Evolutionary conservation across 2,888 invertebrate species (phyloP).

Genomic region (Amphipyra tragopoginis): DNA sequence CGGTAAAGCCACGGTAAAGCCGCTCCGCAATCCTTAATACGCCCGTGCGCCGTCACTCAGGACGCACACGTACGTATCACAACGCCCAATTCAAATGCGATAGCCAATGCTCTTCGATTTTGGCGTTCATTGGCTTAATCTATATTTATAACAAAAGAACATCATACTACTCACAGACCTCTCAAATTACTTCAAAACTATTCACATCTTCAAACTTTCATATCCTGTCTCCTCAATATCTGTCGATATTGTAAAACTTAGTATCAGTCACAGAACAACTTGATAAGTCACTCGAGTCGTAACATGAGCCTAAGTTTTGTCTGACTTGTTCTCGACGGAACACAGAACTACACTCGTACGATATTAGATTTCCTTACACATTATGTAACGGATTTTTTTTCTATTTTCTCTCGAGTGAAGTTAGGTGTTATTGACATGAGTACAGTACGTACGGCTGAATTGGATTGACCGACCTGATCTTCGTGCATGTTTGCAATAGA

Average conservation of each 20-base stretch:
- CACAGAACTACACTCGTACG: constrained; percentile 26
- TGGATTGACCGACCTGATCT: too few species aligned
- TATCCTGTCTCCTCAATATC: constrained; percentile 25
- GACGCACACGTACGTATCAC: too few species aligned
- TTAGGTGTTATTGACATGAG: too few species aligned
- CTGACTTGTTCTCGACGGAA: constrained; percentile 46
- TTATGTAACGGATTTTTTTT: constrained; percentile 27
- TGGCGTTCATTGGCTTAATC: too few species aligned
- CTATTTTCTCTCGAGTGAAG: background rate
- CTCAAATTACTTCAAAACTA: constrained; percentile 19
- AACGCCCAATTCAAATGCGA: too few species aligned
- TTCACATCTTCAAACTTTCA: constrained; percentile 17
- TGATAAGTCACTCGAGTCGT: constrained; percentile 24
- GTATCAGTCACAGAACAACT: constrained; percentile 7
- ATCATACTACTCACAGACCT: constrained; percentile 1
- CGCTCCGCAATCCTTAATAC: too few species aligned
- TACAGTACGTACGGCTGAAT: too few species aligned
- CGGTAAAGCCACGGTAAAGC: too few species aligned
- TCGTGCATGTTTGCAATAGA: too few species aligned
- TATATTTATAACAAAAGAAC: too few species aligned
- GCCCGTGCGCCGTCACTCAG: too few species aligned
- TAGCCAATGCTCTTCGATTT: too few species aligned
- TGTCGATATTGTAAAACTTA: constrained; percentile 28
- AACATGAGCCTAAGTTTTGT: constrained; percentile 40
- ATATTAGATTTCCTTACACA: constrained; percentile 59